phyloP scores from a whole-genome alignment of 2,113 vertebrate genomes.

The Otus sunia region DNA sequence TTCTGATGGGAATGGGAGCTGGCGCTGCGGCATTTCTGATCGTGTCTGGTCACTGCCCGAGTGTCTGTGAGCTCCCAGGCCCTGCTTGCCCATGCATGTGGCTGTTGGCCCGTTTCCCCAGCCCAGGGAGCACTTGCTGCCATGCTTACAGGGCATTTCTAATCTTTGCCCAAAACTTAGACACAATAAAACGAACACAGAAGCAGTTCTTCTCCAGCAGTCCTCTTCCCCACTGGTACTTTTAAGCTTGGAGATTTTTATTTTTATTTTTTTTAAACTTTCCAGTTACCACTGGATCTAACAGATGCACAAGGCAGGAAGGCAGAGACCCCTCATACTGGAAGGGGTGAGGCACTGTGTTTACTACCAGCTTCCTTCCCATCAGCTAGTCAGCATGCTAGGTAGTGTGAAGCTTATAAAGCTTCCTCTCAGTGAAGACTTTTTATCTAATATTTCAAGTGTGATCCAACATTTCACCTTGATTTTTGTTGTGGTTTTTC shows the following conservation, averaged over 20 bases:
- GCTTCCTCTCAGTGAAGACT: background rate
- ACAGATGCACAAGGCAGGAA: background rate
- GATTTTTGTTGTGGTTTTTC: background rate
- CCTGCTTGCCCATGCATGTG: fast-evolving
- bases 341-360: background rate
- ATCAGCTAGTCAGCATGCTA: background rate
- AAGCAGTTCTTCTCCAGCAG: background rate
- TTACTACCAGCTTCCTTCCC: background rate
- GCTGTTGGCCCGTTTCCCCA: background rate
- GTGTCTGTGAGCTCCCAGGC: background rate
- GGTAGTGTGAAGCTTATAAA: background rate
- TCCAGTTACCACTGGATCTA: background rate
- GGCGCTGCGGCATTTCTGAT: background rate
- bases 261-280: background rate
- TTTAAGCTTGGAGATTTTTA: background rate
- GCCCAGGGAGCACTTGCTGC: background rate
- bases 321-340: background rate
- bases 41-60: fast-evolving
- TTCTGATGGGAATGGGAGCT: background rate
- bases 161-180: background rate
- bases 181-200: background rate
- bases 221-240: background rate
- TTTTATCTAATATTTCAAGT: background rate
- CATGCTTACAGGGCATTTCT: background rate
- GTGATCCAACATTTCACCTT: background rate